Evolutionary conservation across 2,113 vertebrate genomes (phyloP).

Genomic region (Brienomyrus longianalis): DNA sequence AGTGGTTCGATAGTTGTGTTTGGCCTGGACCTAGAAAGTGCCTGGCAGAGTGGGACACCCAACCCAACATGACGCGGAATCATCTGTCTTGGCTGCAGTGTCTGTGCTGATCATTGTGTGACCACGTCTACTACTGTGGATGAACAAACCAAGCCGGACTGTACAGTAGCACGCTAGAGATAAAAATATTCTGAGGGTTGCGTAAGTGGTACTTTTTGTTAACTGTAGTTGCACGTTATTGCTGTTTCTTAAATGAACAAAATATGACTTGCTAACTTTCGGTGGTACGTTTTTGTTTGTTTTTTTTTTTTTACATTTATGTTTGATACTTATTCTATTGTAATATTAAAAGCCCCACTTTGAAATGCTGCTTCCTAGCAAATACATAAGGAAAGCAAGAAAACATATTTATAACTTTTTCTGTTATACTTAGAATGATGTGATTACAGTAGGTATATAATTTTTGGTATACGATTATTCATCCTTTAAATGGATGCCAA

Average conservation of each 20-base stretch:
- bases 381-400: constrained; percentile 68
- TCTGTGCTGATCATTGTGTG: constrained; percentile 36
- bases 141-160: constrained; percentile 62
- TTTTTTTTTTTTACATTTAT: constrained; percentile 26
- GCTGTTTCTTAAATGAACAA: constrained; percentile 60
- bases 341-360: constrained; percentile 61
- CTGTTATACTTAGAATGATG: constrained; percentile 56
- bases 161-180: constrained; percentile 73
- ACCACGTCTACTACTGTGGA: constrained; percentile 69
- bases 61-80: background rate
- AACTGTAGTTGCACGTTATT: constrained; percentile 70
- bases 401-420: constrained; percentile 71
- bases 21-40: constrained; percentile 27
- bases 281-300: constrained; percentile 69
- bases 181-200: constrained; percentile 65
- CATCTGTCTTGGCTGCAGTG: background rate
- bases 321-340: constrained; percentile 64
- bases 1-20: background rate
- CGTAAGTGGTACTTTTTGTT: constrained; percentile 72
- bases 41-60: constrained; percentile 1
- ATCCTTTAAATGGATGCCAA: constrained; percentile 65
- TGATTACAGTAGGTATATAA: constrained; percentile 56
- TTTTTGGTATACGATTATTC: constrained; percentile 46
- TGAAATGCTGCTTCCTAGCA: constrained; percentile 75
- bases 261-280: constrained; percentile 67